A percentile compares a stretch with the other conserved stretches of the same genome.
phyloP scores from a whole-genome alignment of 1,140 invertebrate genomes.

The Zaprionus taronus region DNA sequence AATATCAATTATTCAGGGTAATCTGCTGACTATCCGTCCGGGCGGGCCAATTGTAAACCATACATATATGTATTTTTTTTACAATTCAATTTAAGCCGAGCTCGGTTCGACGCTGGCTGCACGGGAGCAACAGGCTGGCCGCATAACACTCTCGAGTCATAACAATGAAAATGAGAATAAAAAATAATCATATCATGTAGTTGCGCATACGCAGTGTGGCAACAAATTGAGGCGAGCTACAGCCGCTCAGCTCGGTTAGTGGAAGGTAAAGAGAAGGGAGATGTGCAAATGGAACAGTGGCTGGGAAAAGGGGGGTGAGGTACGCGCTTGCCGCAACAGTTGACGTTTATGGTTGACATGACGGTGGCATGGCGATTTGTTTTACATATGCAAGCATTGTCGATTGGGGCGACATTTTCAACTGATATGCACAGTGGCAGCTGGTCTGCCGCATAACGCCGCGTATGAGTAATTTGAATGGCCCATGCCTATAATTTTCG shows the following conservation, averaged over 20 bases:
- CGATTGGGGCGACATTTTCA: constrained; percentile 27
- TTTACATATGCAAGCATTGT: constrained; percentile 18
- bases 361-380: constrained; percentile 43
- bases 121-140: constrained; percentile 66
- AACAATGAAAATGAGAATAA: constrained; percentile 78
- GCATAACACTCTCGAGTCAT: constrained; percentile 65
- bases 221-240: constrained; percentile 63
- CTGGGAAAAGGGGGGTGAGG: not conserved
- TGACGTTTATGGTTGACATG: constrained; percentile 76
- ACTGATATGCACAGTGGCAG: constrained; percentile 64
- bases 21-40: constrained; percentile 12
- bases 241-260: not conserved
- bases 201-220: constrained; percentile 64
- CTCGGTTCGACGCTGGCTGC: constrained; percentile 15
- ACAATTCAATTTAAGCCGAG: constrained; percentile 70
- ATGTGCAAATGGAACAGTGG: not conserved
- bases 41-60: constrained; percentile 33
- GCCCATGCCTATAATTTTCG: constrained; percentile 68
- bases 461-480: constrained; percentile 61
- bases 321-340: constrained; percentile 57
- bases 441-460: constrained; percentile 37
- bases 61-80: constrained; percentile 57
- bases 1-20: constrained; percentile 11
- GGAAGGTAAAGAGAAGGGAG: not conserved
- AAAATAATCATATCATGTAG: constrained; percentile 74